Percentiles rank a stretch among this genome's conserved stretches.
These are phyloP conservation scores for Dicaeum eximium DNA, from an alignment of 2,113 vertebrate genomes.

Conservation along the genomic window DNA sequence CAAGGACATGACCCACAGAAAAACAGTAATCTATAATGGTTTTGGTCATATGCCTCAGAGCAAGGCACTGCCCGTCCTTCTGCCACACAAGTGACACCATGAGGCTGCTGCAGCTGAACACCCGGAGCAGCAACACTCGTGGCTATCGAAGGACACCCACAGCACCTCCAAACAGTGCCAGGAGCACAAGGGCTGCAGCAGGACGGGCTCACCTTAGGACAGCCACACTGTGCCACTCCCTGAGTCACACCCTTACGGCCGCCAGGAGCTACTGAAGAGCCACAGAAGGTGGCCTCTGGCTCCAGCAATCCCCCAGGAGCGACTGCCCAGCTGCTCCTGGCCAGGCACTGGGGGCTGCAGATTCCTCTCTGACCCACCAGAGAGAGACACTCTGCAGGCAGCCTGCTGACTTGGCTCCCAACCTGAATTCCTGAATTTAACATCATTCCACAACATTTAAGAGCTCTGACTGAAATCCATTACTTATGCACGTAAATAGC, in stretches of 20 bases:
- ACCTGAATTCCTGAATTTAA: conserved; percentile 18
- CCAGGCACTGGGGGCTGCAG: background rate
- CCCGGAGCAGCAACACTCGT: background rate
- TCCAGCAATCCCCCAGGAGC: background rate
- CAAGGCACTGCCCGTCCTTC: background rate
- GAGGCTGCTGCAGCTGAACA: background rate
- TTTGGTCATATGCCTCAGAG: background rate
- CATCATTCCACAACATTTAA: background rate
- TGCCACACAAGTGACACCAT: background rate
- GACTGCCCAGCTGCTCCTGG: background rate
- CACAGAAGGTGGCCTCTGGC: background rate
- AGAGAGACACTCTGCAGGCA: background rate
- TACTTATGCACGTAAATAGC: background rate
- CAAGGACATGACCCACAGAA: background rate
- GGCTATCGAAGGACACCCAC: background rate
- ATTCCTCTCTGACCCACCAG: background rate
- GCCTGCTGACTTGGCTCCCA: conserved; percentile 2
- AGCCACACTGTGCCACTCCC: background rate
- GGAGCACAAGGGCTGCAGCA: background rate
- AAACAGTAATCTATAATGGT: background rate
- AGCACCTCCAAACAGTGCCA: background rate
- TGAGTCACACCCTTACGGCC: background rate
- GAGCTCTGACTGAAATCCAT: background rate
- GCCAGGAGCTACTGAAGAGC: background rate
- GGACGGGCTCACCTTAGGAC: background rate